A percentile compares a stretch with the other conserved stretches of the same genome.
Conservation (phyloP, 35 echinoderm and acorn worm species). For the Eucidaris tribuloides region DNA sequence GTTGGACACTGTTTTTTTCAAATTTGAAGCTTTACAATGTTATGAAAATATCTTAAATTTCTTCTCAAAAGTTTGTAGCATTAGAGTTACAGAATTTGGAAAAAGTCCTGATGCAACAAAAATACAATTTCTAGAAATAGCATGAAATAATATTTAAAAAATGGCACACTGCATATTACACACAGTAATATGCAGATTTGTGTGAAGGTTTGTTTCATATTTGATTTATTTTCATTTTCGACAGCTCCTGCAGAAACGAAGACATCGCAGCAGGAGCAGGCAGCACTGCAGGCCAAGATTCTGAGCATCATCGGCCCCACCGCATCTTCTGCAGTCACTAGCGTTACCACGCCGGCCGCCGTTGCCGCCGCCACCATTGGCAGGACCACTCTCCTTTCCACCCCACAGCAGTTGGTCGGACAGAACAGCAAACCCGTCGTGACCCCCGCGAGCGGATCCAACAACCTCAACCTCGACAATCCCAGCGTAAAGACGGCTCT, state of each 20-base stretch:
- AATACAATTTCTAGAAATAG: too few relatives aligned
- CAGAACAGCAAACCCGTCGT: not conserved
- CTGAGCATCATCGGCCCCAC: conserved; percentile 74
- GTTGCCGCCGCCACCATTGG: not conserved
- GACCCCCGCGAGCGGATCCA: not conserved
- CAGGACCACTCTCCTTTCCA: not conserved
- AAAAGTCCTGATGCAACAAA: too few relatives aligned
- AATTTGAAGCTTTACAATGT: too few relatives aligned
- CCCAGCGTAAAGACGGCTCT: conserved; percentile 92
- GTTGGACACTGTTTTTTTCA: too few relatives aligned
- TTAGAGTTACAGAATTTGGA: too few relatives aligned
- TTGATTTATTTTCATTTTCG: not conserved
- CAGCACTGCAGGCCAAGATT: conserved; percentile 90
- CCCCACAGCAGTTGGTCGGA: not conserved
- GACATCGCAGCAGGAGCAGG: conserved; percentile 1
- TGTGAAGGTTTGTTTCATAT: too few relatives aligned
- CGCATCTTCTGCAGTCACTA: not conserved
- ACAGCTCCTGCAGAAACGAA: not conserved
- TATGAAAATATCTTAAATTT: too few relatives aligned
- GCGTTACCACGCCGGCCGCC: not conserved
- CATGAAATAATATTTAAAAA: too few relatives aligned
- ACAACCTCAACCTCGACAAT: conserved; percentile 78
- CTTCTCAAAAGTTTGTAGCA: too few relatives aligned
- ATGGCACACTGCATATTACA: too few relatives aligned
- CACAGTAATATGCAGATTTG: too few relatives aligned